These are phyloP conservation scores for Andrena flavipes DNA, from an alignment of 2,888 invertebrate genomes.

Conservation along the genomic window DNA sequence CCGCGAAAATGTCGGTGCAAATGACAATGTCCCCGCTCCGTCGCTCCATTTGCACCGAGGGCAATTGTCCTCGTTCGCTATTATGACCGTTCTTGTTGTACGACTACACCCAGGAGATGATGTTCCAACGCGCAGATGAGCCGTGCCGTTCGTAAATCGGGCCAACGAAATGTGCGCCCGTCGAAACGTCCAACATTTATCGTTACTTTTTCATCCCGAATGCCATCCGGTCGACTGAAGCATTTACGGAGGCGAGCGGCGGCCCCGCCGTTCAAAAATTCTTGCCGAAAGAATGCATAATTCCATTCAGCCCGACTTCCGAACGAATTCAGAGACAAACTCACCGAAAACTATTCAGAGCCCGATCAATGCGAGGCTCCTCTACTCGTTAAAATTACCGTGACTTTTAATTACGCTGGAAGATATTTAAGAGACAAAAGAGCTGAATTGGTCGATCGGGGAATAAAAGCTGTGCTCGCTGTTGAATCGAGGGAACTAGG, in stretches of 20 bases:
- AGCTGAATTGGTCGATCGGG: conserved; percentile 9
- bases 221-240: background rate
- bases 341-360: background rate
- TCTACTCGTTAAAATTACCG: background rate
- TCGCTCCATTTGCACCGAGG: conserved; percentile 52
- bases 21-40: conserved; percentile 32
- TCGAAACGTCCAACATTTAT: conserved; percentile 2
- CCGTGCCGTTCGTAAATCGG: conserved; percentile 37
- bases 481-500: conserved; percentile 12
- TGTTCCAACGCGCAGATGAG: conserved; percentile 29
- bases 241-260: background rate
- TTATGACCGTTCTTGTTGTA: conserved; percentile 44
- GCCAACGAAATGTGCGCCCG: background rate
- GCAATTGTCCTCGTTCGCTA: conserved; percentile 45
- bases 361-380: background rate
- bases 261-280: too few species aligned
- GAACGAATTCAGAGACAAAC: background rate
- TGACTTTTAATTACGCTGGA: conserved; percentile 12
- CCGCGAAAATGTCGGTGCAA: conserved; percentile 45
- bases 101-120: conserved; percentile 40
- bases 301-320: background rate
- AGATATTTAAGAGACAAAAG: conserved; percentile 12
- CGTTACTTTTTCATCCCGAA: background rate
- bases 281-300: background rate
- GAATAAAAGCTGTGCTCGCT: conserved; percentile 2